These are phyloP conservation scores for Acleris sparsana DNA, from an alignment of 2,888 invertebrate genomes.

Conservation along the genomic window DNA sequence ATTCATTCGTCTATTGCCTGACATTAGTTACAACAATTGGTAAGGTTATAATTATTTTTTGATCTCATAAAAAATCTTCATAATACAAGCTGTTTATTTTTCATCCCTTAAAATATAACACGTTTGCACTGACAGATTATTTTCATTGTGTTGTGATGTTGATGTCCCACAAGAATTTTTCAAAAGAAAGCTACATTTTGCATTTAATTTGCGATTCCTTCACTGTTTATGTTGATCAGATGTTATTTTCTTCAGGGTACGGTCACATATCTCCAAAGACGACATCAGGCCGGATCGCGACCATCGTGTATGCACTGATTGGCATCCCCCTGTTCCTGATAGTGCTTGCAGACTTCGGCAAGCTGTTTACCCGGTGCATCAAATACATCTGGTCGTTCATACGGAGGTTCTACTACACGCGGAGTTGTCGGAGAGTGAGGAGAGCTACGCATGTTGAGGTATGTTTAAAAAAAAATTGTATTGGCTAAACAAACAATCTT, in stretches of 20 bases:
- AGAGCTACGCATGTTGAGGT: constrained; percentile 90
- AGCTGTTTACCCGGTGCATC: constrained; percentile 94
- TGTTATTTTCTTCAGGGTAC: constrained; percentile 87
- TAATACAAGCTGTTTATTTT: not conserved
- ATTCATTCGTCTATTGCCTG: constrained; percentile 93
- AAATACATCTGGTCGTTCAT: constrained; percentile 96
- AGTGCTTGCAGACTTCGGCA: constrained; percentile 96
- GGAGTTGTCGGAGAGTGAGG: constrained; percentile 90
- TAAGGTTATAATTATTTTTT: constrained; percentile 73
- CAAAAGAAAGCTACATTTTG: no score
- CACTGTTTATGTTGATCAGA: not conserved
- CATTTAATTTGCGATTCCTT: no score
- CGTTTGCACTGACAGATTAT: no score
- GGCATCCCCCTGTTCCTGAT: constrained; percentile 98
- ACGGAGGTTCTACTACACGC: constrained; percentile 92
- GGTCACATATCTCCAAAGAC: constrained; percentile 98
- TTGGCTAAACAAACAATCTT: not conserved
- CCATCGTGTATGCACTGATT: constrained; percentile 96
- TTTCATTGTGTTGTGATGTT: no score
- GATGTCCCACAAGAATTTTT: no score
- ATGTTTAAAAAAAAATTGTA: constrained; percentile 33
- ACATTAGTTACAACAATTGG: constrained; percentile 95
- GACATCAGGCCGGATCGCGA: constrained; percentile 91
- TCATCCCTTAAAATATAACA: not conserved
- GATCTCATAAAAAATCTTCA: not conserved